Evolutionary conservation across 2,797 vertebrate genomes (phyloP).

Genomic region (Chaenodraco wilsoni): DNA sequence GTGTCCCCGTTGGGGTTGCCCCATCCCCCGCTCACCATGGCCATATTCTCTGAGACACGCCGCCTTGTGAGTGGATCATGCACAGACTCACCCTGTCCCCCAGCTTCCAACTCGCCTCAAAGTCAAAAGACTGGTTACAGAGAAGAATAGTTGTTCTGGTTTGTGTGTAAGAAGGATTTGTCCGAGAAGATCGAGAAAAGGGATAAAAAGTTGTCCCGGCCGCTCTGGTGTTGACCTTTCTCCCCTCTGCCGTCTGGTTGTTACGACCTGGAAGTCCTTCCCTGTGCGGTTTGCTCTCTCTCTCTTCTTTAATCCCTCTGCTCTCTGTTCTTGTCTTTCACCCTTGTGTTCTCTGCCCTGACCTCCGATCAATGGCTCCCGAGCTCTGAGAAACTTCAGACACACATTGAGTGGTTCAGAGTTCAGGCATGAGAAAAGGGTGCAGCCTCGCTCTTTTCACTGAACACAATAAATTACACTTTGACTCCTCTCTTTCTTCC

Average conservation of each 20-base stretch:
- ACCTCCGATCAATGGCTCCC: conserved; percentile 72
- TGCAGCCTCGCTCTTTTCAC: conserved; percentile 79
- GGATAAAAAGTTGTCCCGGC: conserved; percentile 24
- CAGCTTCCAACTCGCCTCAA: conserved; percentile 15
- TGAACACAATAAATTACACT: conserved; percentile 88
- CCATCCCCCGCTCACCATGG: conserved; percentile 96
- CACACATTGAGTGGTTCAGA: conserved; percentile 74
- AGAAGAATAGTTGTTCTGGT: conserved; percentile 18
- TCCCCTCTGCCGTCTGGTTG: conserved; percentile 61
- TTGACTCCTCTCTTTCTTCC: conserved; percentile 66
- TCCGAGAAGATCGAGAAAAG: conserved; percentile 22
- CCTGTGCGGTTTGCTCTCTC: conserved; percentile 45
- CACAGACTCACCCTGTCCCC: conserved; percentile 61
- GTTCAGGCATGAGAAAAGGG: conserved; percentile 79
- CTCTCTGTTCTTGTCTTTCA: conserved; percentile 61
- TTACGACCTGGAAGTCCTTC: conserved; percentile 69
- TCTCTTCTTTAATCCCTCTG: conserved; percentile 60
- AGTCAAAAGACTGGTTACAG: conserved; percentile 31
- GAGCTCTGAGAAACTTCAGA: conserved; percentile 72
- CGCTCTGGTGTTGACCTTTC: conserved; percentile 69
- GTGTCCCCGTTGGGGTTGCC: conserved; percentile 91
- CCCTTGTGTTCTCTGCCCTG: conserved; percentile 60
- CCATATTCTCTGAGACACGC: conserved; percentile 85
- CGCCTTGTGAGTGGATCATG: conserved; percentile 61
- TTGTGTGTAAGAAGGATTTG: conserved; percentile 18